These are phyloP conservation scores for Mus spicilegus DNA, from an alignment of 2,113 vertebrate species.

Conservation along the genomic window DNA sequence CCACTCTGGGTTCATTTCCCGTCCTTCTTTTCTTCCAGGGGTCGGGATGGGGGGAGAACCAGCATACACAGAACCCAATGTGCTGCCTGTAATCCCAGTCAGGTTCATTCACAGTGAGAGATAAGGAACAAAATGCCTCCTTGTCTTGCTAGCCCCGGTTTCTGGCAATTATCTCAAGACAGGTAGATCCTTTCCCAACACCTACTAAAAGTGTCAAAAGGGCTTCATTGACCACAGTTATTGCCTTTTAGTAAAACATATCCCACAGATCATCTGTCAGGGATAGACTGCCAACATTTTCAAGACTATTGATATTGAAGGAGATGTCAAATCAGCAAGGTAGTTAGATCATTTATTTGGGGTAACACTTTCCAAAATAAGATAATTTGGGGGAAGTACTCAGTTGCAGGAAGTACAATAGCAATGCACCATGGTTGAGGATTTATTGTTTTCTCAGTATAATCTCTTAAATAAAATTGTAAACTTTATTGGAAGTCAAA, in stretches of 20 bases:
- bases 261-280: not conserved
- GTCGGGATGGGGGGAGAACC: too few relatives aligned
- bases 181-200: conserved; percentile 1
- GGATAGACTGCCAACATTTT: not conserved
- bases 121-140: not conserved
- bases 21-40: not conserved
- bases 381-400: not conserved
- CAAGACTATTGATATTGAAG: not conserved
- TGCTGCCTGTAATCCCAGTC: not conserved
- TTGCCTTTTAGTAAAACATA: conserved; percentile 49
- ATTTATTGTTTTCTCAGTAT: not conserved
- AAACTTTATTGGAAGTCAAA: not conserved
- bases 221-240: conserved; percentile 9
- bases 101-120: conserved; percentile 52
- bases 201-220: conserved; percentile 8
- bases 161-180: conserved; percentile 55
- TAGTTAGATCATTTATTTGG: not conserved
- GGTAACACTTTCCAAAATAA: conserved; percentile 44
- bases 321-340: not conserved
- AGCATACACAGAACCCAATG: not conserved
- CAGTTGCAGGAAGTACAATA: not conserved
- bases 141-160: conserved; percentile 21
- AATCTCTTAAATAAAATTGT: not conserved
- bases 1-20: not conserved
- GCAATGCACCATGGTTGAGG: not conserved